A percentile compares a stretch with the other conserved stretches of the same genome.
Conservation (phyloP, 2,113 vertebrate species). For the Calyptomena viridis region DNA sequence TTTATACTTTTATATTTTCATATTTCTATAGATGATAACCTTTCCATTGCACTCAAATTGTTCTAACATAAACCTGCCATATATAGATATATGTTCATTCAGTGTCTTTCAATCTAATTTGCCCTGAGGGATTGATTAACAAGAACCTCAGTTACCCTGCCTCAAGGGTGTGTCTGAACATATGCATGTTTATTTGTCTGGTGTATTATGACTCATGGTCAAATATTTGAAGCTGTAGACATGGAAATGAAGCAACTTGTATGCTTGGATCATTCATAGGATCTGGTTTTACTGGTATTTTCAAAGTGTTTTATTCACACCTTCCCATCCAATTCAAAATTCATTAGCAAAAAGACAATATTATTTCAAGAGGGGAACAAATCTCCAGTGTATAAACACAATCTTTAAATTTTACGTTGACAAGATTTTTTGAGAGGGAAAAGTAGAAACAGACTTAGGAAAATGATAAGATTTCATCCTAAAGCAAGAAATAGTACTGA, state of each 20-base stretch:
- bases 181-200: fast-evolving
- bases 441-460: neutral
- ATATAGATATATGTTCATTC: neutral
- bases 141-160: neutral
- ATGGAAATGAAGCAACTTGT: neutral
- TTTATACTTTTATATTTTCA: neutral
- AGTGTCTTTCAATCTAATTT: neutral
- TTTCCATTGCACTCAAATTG: neutral
- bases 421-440: neutral
- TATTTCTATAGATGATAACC: neutral
- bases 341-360: neutral
- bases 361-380: neutral
- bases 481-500: neutral
- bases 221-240: neutral
- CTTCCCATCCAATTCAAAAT: neutral
- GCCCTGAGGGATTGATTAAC: neutral
- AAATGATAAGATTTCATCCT: neutral
- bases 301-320: neutral
- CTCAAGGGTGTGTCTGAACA: fast-evolving
- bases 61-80: neutral
- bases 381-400: neutral
- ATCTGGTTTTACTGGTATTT: neutral
- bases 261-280: neutral
- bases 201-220: neutral
- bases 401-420: neutral